phyloP scores from a whole-genome alignment of 2,113 vertebrate genomes.

The Mola mola region DNA sequence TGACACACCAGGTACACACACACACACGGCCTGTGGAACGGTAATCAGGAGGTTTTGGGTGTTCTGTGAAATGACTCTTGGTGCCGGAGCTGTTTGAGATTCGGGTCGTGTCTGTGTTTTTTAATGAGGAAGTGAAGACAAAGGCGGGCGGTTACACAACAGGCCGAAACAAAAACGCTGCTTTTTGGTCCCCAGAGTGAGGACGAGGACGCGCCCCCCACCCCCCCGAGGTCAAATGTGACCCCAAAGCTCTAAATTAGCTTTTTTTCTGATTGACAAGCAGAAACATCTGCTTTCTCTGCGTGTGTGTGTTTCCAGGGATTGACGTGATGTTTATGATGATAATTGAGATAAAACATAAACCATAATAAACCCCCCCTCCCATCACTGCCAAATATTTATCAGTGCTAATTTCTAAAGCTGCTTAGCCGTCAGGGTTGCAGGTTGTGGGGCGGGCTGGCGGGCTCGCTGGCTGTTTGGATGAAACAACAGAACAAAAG shows the following conservation, averaged over 20 bases:
- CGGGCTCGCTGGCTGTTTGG: constrained; percentile 32
- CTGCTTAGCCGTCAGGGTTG: constrained; percentile 57
- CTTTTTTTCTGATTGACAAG: constrained; percentile 5
- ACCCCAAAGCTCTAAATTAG: constrained; percentile 41
- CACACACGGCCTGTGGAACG: not conserved
- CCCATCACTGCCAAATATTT: constrained; percentile 35
- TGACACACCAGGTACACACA: constrained; percentile 88
- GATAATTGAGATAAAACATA: constrained; percentile 48
- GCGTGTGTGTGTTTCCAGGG: constrained; percentile 3
- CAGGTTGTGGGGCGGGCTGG: not conserved
- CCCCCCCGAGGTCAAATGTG: not conserved
- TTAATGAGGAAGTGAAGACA: constrained; percentile 25
- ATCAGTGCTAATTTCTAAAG: constrained; percentile 70
- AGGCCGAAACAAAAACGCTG: not conserved
- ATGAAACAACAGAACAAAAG: constrained; percentile 59
- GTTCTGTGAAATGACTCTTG: too few relatives aligned
- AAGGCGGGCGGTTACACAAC: constrained; percentile 27
- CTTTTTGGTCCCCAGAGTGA: constrained; percentile 22
- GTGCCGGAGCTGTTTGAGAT: too few relatives aligned
- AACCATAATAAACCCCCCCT: not conserved
- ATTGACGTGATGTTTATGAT: constrained; percentile 28
- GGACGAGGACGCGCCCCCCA: not conserved
- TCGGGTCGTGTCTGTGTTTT: not conserved
- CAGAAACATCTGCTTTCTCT: constrained; percentile 29
- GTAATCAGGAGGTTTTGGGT: not conserved